Conservation (phyloP, 2,797 vertebrate species). For the Hydrophis major region DNA sequence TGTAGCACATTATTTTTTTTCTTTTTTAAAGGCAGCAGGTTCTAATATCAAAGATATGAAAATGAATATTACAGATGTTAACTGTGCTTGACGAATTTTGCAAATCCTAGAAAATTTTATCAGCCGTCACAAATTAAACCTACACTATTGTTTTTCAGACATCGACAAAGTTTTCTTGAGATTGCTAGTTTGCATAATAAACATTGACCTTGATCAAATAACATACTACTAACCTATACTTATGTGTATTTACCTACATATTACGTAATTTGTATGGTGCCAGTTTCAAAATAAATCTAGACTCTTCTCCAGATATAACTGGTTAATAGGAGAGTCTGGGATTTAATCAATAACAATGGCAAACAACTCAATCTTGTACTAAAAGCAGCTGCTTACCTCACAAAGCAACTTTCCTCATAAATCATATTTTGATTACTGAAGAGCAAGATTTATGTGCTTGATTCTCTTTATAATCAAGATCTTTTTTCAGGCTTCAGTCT, state of each 20-base stretch:
- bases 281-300: neutral
- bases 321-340: neutral
- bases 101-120: neutral
- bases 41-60: neutral
- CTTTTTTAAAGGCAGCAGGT: neutral
- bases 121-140: neutral
- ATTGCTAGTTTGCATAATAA: neutral
- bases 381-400: neutral
- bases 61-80: neutral
- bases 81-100: neutral
- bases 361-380: neutral
- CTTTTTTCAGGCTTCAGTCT: neutral
- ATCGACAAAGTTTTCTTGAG: too few relatives aligned
- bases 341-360: neutral
- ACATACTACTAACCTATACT: neutral
- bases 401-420: neutral
- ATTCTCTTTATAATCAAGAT: neutral
- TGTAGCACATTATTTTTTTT: neutral
- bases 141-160: neutral
- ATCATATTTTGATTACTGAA: neutral
- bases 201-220: neutral
- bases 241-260: neutral
- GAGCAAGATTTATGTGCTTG: neutral
- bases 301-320: neutral
- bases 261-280: neutral